Evolutionary conservation across 2,797 vertebrate genomes (phyloP), one percentile per base, ranked within the genome.

Genomic region (Nannoperca obscura): DNA sequence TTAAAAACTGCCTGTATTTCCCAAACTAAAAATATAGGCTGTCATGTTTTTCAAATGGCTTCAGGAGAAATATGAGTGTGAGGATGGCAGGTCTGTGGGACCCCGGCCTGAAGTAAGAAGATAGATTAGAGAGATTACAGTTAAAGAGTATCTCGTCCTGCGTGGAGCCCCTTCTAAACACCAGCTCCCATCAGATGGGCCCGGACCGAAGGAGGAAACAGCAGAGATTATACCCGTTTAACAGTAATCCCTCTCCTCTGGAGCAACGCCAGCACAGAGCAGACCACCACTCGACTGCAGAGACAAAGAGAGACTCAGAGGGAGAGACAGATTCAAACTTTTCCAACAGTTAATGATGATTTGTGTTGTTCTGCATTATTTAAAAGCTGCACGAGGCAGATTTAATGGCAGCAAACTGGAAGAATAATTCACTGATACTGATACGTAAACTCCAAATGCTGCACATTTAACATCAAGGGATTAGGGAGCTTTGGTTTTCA

Each of bases 171-270:
- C 82, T 76, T 75, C 88, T 91, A 90, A 92, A 80, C 89, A 91
- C 86, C 85, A 74, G 91, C 92, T 93, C 90, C 90, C 92, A 93
- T 91, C 93, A 93, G 80, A 87, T 47, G 85, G 81, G 83, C 80
- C 86, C 34, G 74, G 66, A 40, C 83, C 36, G 63, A 85, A 19
- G 75, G 84, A 95, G 94, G 95, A 95, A 95, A 94, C 91, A 92
- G 76, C 53, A 71, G 83, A 93, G 93, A 94, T 95, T 94, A 95
- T 40, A 81, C 60, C 84, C 77, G 78, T 92, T 94, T 93, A 94
- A 73, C 91, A 73, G 88, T 95, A 94, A 95, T 94, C 92, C 92
- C 73, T 65, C 76, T 64, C 42, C 68, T 54, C 75, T 94, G 91
- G 93, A 91, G 86, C 71, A 12, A 22, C 7, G 92, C 93, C 93